These are phyloP conservation scores for Boloria selene DNA, from an alignment of 2,888 invertebrate genomes.

Conservation along the genomic window DNA sequence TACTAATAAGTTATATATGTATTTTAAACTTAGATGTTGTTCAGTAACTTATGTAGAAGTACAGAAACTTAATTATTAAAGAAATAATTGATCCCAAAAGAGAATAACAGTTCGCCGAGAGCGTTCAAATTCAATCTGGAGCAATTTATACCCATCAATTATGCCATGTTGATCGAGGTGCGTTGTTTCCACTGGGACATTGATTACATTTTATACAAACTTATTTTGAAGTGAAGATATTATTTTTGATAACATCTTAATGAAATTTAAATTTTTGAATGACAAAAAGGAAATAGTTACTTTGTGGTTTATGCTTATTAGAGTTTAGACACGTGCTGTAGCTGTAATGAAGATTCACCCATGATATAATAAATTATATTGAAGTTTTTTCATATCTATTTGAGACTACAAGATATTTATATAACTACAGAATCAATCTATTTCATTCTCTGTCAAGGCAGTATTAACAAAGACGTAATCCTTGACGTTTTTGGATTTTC, in stretches of 20 bases:
- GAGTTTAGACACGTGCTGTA: not conserved
- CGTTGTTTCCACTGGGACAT: constrained; percentile 17
- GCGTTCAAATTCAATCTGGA: constrained; percentile 17
- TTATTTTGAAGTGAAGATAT: constrained; percentile 2
- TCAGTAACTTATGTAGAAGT: no score
- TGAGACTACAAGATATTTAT: no score
- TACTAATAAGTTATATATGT: no score
- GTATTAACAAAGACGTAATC: no score
- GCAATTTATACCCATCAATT: constrained; percentile 25
- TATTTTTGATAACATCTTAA: constrained; percentile 10
- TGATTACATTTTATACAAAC: constrained; percentile 13
- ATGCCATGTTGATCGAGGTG: constrained; percentile 13
- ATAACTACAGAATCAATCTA: no score
- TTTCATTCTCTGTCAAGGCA: no score
- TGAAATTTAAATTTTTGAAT: not conserved
- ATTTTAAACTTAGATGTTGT: no score
- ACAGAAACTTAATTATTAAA: not conserved
- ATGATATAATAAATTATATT: no score
- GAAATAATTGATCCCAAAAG: constrained; percentile 15
- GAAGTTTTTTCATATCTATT: no score
- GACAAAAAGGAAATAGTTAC: not conserved
- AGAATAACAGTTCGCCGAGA: constrained; percentile 11
- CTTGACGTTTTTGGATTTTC: no score
- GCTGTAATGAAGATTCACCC: no score
- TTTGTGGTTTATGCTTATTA: not conserved